phyloP scores from a whole-genome alignment of 2,888 invertebrate species.

The Thyatira batis region DNA sequence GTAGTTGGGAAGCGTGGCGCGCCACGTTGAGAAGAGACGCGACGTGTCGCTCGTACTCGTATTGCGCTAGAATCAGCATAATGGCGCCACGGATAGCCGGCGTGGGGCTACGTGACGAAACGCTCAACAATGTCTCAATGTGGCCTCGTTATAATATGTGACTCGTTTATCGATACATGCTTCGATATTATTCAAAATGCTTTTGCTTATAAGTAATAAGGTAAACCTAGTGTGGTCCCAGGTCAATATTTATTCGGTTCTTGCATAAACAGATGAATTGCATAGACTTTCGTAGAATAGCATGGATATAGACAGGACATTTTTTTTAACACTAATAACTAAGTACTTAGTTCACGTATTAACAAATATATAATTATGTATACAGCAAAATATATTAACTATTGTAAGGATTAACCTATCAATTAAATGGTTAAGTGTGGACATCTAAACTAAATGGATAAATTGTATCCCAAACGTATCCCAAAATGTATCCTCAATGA shows the following conservation, averaged over 20 bases:
- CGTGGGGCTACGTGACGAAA: constrained; percentile 57
- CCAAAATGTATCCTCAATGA: constrained; percentile 28
- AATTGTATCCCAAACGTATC: constrained; percentile 18
- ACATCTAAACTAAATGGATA: constrained; percentile 15
- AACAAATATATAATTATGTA: no score
- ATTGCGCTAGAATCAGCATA: constrained; percentile 60
- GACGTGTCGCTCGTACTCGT: constrained; percentile 39
- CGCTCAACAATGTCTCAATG: constrained; percentile 51
- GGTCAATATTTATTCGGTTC: no score
- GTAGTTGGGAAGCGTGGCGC: constrained; percentile 1
- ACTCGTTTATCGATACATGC: constrained; percentile 17
- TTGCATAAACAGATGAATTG: no score
- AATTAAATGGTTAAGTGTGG: neutral
- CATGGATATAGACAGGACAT: no score
- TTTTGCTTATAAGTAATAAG: neutral
- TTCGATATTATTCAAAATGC: neutral
- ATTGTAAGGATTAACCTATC: neutral
- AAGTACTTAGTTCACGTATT: no score
- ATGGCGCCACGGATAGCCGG: constrained; percentile 54
- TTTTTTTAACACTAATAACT: no score
- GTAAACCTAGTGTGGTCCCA: no score
- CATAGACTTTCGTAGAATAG: no score
- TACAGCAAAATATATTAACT: neutral
- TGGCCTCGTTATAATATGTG: constrained; percentile 40
- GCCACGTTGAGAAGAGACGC: constrained; percentile 7